phyloP scores from a whole-genome alignment of 53 echinoderm and acorn worm genomes.

The Echinarachnius parma region DNA sequence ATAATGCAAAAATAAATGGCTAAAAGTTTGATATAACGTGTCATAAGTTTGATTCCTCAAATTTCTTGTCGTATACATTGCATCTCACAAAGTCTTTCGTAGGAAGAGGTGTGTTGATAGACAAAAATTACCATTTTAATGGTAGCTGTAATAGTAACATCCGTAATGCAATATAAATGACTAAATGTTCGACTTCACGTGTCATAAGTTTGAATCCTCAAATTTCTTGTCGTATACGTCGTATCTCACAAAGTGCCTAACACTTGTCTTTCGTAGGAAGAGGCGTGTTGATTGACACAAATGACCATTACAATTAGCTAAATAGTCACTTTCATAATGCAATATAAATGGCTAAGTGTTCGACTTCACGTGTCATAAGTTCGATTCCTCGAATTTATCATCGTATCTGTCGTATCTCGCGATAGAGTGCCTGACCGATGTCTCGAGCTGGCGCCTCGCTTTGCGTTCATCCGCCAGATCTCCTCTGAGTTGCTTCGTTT shows the following conservation, averaged over 20 bases:
- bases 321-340: background rate
- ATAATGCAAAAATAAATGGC: no score
- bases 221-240: background rate
- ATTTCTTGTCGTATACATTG: no score
- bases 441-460: constrained; percentile 84
- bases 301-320: background rate
- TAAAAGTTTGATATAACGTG: no score
- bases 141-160: no score
- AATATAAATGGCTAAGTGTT: background rate
- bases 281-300: no score
- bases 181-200: constrained; percentile 18
- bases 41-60: no score
- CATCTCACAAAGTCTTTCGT: background rate
- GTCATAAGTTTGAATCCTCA: constrained; percentile 53
- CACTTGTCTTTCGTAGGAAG: no score
- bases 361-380: constrained; percentile 64
- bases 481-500: constrained; percentile 83
- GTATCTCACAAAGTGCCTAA: background rate
- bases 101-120: no score
- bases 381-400: constrained; percentile 54
- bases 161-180: no score
- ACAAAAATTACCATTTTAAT: no score
- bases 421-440: constrained; percentile 90
- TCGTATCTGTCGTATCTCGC: constrained; percentile 67
- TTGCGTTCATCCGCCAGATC: constrained; percentile 85